Evolutionary conservation across 2,797 vertebrate species (phyloP).

Genomic region (Rhinatrema bivittatum): DNA sequence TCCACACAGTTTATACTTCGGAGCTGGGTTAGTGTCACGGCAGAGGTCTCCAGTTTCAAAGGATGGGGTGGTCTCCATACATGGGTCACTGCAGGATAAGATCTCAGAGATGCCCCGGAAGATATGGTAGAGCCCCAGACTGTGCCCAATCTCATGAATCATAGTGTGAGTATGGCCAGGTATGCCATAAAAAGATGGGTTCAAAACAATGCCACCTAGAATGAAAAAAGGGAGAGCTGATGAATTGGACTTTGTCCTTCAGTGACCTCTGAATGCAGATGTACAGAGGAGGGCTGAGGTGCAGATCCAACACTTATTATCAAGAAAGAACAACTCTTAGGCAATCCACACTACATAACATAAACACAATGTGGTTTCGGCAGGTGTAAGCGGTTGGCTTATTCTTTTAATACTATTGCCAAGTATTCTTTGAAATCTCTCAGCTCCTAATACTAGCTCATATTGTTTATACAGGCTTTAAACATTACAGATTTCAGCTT

Average conservation of each 20-base stretch:
- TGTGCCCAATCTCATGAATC: constrained; percentile 96
- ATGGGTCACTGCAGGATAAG: constrained; percentile 91
- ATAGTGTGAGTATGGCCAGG: constrained; percentile 95
- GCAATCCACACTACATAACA: no score
- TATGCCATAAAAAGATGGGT: constrained; percentile 90
- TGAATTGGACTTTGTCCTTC: neutral
- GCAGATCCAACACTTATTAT: neutral
- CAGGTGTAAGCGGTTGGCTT: no score
- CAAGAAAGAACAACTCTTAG: no score
- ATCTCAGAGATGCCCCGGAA: constrained; percentile 95
- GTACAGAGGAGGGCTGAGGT: neutral
- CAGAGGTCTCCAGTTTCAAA: constrained; percentile 96
- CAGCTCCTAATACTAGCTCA: no score
- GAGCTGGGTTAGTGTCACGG: constrained; percentile 89
- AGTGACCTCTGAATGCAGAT: neutral
- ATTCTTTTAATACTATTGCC: no score
- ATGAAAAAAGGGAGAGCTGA: constrained; percentile 13
- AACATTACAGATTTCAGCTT: no score
- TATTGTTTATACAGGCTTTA: no score
- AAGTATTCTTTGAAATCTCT: no score
- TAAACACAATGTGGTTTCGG: no score
- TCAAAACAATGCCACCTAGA: constrained; percentile 85
- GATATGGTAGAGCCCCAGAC: constrained; percentile 92
- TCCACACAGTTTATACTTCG: constrained; percentile 87
- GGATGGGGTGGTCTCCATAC: constrained; percentile 92